Percentiles rank a stretch among this genome's conserved stretches.
These are phyloP conservation scores for Andrena haemorrhoa DNA, from an alignment of 2,888 invertebrate genomes.

Conservation along the genomic window DNA sequence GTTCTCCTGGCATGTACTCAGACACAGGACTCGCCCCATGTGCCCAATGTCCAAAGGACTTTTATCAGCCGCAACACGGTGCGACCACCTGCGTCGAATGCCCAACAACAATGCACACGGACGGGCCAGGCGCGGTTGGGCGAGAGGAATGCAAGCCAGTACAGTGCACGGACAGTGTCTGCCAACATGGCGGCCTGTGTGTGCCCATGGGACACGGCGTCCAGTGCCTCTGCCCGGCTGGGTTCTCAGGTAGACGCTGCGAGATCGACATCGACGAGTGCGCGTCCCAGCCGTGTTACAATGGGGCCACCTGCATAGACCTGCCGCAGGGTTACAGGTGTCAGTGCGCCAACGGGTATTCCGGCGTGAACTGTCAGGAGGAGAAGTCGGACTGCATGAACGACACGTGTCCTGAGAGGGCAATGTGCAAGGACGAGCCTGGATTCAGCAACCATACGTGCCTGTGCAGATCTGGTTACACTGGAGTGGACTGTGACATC, in stretches of 20 bases:
- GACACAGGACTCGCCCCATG: constrained; percentile 97
- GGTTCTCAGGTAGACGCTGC: constrained; percentile 96
- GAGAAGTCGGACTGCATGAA: constrained; percentile 95
- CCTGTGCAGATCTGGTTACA: constrained; percentile 97
- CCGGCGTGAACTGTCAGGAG: constrained; percentile 97
- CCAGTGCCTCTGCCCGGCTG: constrained; percentile 97
- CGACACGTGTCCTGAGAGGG: constrained; percentile 97
- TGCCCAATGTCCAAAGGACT: constrained; percentile 95
- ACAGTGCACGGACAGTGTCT: constrained; percentile 94
- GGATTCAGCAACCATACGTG: constrained; percentile 96
- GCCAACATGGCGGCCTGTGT: constrained; percentile 96
- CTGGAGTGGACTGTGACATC: constrained; percentile 95
- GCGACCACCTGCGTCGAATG: constrained; percentile 96
- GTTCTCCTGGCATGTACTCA: constrained; percentile 95
- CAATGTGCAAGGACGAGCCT: constrained; percentile 98
- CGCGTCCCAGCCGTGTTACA: constrained; percentile 96
- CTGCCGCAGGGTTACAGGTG: constrained; percentile 96
- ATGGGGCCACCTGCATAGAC: constrained; percentile 96
- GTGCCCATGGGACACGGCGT: constrained; percentile 95
- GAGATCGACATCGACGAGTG: constrained; percentile 98
- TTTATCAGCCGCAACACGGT: constrained; percentile 94
- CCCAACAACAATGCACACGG: constrained; percentile 95
- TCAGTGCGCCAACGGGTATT: constrained; percentile 94
- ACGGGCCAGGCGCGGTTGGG: constrained; percentile 91
- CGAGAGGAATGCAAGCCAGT: constrained; percentile 95